Base-by-base conservation (phyloP, 2,113 vertebrate genomes). In the Syngnathus typhle region DNA sequence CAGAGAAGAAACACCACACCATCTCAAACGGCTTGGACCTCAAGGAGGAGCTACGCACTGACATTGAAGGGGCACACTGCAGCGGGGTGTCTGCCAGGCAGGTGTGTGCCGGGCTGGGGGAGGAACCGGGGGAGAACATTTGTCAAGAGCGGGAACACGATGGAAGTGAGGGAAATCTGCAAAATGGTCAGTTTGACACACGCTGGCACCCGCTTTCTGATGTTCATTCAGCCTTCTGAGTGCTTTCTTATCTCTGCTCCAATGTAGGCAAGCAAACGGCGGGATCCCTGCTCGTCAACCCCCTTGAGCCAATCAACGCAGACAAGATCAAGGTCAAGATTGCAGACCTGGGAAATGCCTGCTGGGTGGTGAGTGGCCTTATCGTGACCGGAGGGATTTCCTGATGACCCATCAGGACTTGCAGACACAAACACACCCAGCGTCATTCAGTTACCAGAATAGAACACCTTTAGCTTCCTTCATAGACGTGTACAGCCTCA, bases 251-350 rank as follows among this genome's bases (percentile, higher is more conserved):
- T 52, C 3, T 64, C 19, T 74, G 46, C 49, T 83, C n/a, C 75
- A 56, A 37, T 75, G 61, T 85, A 95, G 96, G 89, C 76, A 98
- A 96, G 87, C 88, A 88, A 55, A 73, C 93, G 80, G 94, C 95
- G 84, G 94, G 95, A 74, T 93, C 92, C 85, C 92, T 98, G 84
- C 92, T 98, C 49, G 85, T 98, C 85, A 98, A 98, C 92, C 96
- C 96, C 62, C 93, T 99, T 84, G 96, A 99, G 79, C 94, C 95
- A 80, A 82, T 93, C 87, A 98, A 99, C 82, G 92, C 94, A 78
- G 95, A 98, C 77, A 94, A 96, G 84, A 95, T 99, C 86, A 94
- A 93, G 90, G 97, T 99, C 89, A 99, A 99, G 93, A 96, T 99
- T 72, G 97, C 97, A 58, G 97, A 99, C 84, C 91, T 99, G 84